Conservation (phyloP, 2,888 invertebrate species). For the Geophilus truncorum region DNA sequence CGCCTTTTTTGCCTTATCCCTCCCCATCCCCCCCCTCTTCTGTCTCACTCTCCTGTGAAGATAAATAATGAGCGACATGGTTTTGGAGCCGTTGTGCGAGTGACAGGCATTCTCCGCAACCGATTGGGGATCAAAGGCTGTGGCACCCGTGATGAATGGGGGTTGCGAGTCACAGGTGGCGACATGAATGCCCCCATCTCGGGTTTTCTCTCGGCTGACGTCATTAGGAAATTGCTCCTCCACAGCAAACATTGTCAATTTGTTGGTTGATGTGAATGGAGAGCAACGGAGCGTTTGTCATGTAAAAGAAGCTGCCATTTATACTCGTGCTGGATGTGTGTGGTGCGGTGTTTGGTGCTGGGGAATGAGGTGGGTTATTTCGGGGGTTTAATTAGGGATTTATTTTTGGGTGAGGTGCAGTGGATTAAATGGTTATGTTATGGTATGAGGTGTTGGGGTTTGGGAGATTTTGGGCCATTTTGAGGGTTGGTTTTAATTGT, state of each 20-base stretch:
- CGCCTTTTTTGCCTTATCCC: slow-evolving; percentile 14
- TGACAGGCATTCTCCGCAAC: slow-evolving; percentile 34
- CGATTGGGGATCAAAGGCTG: slow-evolving; percentile 34
- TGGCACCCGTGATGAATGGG: slow-evolving; percentile 29
- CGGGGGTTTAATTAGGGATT: too few species aligned
- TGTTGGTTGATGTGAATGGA: neutral
- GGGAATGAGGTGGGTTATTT: too few species aligned
- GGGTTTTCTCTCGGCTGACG: neutral
- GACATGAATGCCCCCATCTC: slow-evolving; percentile 27
- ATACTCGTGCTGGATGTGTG: too few species aligned
- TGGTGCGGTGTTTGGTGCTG: too few species aligned
- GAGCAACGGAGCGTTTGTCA: neutral
- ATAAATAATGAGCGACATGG: slow-evolving; percentile 32
- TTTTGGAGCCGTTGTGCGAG: slow-evolving; percentile 30
- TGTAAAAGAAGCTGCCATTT: neutral
- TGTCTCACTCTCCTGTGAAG: neutral
- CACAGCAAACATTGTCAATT: slow-evolving; percentile 16
- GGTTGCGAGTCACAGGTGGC: slow-evolving; percentile 29
- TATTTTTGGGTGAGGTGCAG: too few species aligned
- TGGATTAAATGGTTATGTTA: too few species aligned
- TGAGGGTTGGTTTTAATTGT: too few species aligned
- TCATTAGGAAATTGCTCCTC: slow-evolving; percentile 31
- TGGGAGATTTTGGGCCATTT: too few species aligned
- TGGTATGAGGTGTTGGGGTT: too few species aligned
- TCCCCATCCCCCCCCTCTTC: neutral